Evolutionary conservation across 2,797 vertebrate species (phyloP).

Genomic region (Forpus xanthops): DNA sequence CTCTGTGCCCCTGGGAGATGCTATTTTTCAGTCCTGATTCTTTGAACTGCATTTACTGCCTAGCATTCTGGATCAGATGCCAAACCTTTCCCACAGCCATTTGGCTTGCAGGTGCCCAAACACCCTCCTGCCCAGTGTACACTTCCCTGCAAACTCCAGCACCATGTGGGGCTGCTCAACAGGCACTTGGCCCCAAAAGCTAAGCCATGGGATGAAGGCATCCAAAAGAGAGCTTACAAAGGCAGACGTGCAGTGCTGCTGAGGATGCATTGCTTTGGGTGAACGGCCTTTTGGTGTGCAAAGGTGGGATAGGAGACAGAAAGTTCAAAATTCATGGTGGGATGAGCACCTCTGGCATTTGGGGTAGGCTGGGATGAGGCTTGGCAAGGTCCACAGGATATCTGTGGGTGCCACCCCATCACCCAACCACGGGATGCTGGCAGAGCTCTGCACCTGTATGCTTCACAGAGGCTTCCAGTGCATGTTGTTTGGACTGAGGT

Average conservation of each 20-base stretch:
- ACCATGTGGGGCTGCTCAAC: neutral
- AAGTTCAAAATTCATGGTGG: neutral
- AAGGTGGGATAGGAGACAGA: neutral
- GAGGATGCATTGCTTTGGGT: neutral
- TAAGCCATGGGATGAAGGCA: neutral
- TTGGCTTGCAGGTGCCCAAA: neutral
- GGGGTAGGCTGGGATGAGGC: neutral
- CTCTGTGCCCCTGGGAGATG: neutral
- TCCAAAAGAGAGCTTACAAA: neutral
- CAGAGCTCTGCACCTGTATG: neutral
- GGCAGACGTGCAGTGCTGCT: neutral
- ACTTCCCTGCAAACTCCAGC: neutral
- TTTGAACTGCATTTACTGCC: neutral
- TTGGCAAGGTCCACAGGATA: neutral
- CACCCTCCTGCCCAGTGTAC: neutral
- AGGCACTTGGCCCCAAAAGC: constrained; percentile 7
- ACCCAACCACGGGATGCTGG: neutral
- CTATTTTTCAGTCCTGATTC: neutral
- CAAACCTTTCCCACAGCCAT: neutral
- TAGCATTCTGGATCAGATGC: neutral
- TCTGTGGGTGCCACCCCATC: fast-evolving
- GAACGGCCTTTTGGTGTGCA: fast-evolving
- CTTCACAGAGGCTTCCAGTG: neutral
- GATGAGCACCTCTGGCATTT: neutral
- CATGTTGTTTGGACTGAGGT: neutral